phyloP scores from a whole-genome alignment of 1,140 invertebrate genomes.

The Globodera rostochiensis region DNA sequence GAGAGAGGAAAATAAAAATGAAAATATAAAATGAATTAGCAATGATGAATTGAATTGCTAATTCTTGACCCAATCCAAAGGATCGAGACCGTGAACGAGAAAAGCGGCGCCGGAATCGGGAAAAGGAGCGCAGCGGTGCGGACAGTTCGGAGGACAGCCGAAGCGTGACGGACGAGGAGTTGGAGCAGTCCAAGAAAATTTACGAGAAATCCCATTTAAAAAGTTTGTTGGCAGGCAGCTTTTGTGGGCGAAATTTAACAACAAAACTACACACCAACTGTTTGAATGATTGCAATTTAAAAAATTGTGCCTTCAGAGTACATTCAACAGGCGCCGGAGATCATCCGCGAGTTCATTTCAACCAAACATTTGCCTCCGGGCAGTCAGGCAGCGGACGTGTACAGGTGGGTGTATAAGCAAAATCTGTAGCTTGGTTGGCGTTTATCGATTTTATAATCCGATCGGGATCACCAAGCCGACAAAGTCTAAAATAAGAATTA shows the following conservation, averaged over 20 bases:
- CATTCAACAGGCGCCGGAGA: conserved; percentile 64
- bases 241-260: conserved; percentile 7
- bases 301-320: conserved; percentile 46
- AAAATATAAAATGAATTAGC: neutral
- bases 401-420: conserved; percentile 21
- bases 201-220: conserved; percentile 27
- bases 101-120: neutral
- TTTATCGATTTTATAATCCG: too few relatives aligned
- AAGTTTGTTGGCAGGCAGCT: neutral
- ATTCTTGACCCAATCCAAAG: neutral
- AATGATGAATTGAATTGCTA: too few relatives aligned
- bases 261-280: neutral
- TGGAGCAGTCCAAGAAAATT: conserved; percentile 6
- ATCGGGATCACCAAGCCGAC: too few relatives aligned
- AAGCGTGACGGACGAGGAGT: conserved; percentile 12
- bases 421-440: too few relatives aligned
- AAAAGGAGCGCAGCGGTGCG: neutral
- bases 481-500: too few relatives aligned
- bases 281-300: conserved; percentile 1
- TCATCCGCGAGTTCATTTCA: conserved; percentile 61
- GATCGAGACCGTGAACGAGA: conserved; percentile 11
- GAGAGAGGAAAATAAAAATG: neutral
- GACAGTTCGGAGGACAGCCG: conserved; percentile 17
- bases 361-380: conserved; percentile 58
- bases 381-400: conserved; percentile 56